A percentile compares a stretch with the other conserved stretches of the same genome.
These are phyloP conservation scores for Harpagifer antarcticus DNA, from an alignment of 2,797 vertebrate genomes.

Conservation along the genomic window DNA sequence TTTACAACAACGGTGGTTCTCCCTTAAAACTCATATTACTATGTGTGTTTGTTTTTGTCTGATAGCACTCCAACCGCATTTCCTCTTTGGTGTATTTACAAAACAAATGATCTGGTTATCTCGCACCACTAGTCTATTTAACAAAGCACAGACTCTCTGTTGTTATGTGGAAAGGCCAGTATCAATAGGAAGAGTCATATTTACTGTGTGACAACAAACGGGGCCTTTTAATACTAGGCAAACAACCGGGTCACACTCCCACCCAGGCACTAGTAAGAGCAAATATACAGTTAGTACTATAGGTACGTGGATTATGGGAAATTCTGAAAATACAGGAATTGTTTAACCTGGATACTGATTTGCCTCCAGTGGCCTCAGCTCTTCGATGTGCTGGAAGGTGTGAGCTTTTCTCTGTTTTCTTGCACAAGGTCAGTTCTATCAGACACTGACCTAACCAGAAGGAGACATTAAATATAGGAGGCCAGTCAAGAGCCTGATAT, in stretches of 20 bases:
- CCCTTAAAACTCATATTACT: no score
- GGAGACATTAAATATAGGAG: not conserved
- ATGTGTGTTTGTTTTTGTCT: slow-evolving; percentile 3
- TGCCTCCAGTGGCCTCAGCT: not conserved
- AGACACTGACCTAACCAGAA: not conserved
- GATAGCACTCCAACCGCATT: slow-evolving; percentile 29
- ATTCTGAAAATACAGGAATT: slow-evolving; percentile 12
- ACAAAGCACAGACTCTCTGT: slow-evolving; percentile 13
- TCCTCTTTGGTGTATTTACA: slow-evolving; percentile 57
- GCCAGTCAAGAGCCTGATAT: not conserved
- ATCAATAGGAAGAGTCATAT: slow-evolving; percentile 6
- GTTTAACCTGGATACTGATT: slow-evolving; percentile 23
- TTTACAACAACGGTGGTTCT: no score
- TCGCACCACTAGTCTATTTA: slow-evolving; percentile 37
- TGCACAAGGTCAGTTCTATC: not conserved
- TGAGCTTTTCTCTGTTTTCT: not conserved
- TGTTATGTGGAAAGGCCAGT: not conserved
- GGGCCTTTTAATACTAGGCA: slow-evolving; percentile 41
- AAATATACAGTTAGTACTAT: slow-evolving; percentile 34
- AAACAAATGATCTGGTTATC: slow-evolving; percentile 60
- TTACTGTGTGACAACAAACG: slow-evolving; percentile 20
- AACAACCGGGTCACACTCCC: slow-evolving; percentile 55
- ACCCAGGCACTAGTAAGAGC: slow-evolving; percentile 37
- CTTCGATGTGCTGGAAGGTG: not conserved
- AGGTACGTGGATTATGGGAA: not conserved